Base-by-base conservation (phyloP, 2,797 vertebrate genomes). In the Sebastes hubbsi region DNA sequence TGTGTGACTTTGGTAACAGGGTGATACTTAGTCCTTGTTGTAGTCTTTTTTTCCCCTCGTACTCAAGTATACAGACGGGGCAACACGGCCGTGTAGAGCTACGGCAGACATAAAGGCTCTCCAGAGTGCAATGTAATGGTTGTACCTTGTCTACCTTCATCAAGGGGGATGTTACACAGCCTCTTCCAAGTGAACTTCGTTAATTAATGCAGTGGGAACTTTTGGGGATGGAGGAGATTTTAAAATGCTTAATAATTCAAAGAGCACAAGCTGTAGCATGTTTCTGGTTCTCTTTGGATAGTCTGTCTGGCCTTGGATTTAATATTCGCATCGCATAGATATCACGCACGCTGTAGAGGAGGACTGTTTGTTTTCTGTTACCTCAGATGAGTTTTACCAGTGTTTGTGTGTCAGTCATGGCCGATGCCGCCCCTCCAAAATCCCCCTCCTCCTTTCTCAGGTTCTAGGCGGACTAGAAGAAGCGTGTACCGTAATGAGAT, bases 161-260 rank as follows among this genome's bases (percentile, higher is more conserved):
- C 88, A 89, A 71, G 89, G 63, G 80, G 55, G 34, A 86, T 77
- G 76, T 87, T 88, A 69, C 82, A 89, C 38, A 66, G 81, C 79
- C 69, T 83, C 75, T 82, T 82, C 11, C 20, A 81, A 68, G 81
- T 64, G 68, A 80, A 80, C 71, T 71, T 65, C 82, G 90, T 88
- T 93, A 93, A 94, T 94, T 88, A 92, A 93, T 88, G 91, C 86
- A 85, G 83, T 74, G 74, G 67, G 82, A 89, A 91, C 87, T 87
- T 89, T 87, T 75, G 78, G 79, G 80, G 83, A 85, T 89, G 88
- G 86, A 64, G 93, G 71, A 94, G 92, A 95, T 75, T 92, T 92
- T 94, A 91, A 94, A 70, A 71, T 85, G 59, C 92, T 97, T 95
- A 94, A 96, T 97, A 96, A 95, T 96, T 97, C 88, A 95, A 86